phyloP scores from a whole-genome alignment of 2,113 vertebrate species.

The Edolisoma coerulescens region DNA sequence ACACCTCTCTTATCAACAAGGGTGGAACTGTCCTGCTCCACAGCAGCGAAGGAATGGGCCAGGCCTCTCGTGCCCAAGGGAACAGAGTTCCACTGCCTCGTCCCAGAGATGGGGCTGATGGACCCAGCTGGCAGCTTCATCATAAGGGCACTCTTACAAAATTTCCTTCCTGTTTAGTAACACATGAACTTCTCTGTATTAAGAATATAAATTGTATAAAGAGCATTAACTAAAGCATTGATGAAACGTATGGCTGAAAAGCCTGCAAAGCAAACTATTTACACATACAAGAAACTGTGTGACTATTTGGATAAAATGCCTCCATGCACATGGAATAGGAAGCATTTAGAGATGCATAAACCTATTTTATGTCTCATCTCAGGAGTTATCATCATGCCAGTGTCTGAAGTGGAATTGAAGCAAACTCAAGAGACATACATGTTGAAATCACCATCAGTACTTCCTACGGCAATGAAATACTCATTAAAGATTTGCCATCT shows the following conservation, averaged over 20 bases:
- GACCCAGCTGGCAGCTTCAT: neutral
- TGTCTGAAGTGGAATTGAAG: neutral
- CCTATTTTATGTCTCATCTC: neutral
- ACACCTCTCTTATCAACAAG: neutral
- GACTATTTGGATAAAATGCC: neutral
- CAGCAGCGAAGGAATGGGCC: neutral
- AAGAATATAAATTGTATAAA: neutral
- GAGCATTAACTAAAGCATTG: neutral
- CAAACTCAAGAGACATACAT: neutral
- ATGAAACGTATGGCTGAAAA: neutral
- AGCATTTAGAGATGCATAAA: neutral
- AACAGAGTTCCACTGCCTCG: neutral
- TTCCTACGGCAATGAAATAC: neutral
- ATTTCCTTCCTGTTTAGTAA: neutral
- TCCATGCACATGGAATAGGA: neutral
- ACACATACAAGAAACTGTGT: neutral
- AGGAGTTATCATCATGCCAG: neutral
- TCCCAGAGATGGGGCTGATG: neutral
- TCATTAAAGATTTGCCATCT: neutral
- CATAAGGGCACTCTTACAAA: neutral
- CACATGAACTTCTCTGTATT: neutral
- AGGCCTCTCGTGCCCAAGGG: fast-evolving
- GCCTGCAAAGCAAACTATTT: neutral
- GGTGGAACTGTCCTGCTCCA: neutral
- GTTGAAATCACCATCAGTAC: neutral